Base-by-base conservation (phyloP, 2,888 invertebrate genomes). In the Ichneumoninae sp. region DNA sequence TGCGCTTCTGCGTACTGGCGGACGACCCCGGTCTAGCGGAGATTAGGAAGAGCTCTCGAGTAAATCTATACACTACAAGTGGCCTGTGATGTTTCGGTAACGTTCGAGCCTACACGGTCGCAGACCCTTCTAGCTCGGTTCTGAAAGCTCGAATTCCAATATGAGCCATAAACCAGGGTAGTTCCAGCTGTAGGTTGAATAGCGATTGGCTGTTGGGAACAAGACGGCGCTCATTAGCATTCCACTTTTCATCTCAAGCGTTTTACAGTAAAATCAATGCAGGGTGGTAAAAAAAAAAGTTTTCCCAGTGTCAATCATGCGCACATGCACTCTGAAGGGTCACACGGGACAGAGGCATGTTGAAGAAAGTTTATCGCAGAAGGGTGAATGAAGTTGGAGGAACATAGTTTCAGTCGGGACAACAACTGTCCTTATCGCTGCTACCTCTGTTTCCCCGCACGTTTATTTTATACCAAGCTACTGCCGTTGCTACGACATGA, bases 381-480 rank as follows among this genome's bases (percentile, higher is more conserved):
- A 71, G 26, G 47, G 22, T 57, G 52, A 72, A 72, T 33, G 70
- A 70, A 62, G 72, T 36, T 16, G 40, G 50, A 44, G 40, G 13
- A 76, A 72, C 60, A 77, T 72, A 13, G 36, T 68, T 81, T 71
- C 26, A 19, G 16, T 13, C 33, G 33, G n/a, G 7, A 71, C 79
- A 68, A 76, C 78, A 60, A 74, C 44, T 68, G 40, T 66, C 75
- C 68, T 76, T 76, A 60, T 75, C 33, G 50, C 57, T 26, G 75
- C 50, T 30, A 54, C 26, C 54, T 57, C 70, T 71, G 71, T 83
- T 80, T 80, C 65, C 65, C 80, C 83, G 77, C 69, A 76, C 68
- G 66, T 71, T 77, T 30, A 68, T 50, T 77, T 68, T 10, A 44
- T 77, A 69, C 60, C n/a, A 40, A 72, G 52, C 57, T 40, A 52